phyloP scores from a whole-genome alignment of 1,140 invertebrate species.

The Episyrphus balteatus region DNA sequence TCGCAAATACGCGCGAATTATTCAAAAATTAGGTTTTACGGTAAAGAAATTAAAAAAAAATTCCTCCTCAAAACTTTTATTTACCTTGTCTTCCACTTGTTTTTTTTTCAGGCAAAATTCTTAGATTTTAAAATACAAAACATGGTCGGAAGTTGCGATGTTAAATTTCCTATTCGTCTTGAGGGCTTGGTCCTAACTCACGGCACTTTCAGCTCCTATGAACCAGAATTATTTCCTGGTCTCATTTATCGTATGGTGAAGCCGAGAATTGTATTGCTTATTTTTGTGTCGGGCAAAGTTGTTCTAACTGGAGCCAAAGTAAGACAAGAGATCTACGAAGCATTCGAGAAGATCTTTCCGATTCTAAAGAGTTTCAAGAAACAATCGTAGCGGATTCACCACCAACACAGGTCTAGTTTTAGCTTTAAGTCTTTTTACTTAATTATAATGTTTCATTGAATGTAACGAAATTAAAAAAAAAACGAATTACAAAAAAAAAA shows the following conservation, averaged over 20 bases:
- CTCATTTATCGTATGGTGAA: slow-evolving; percentile 99
- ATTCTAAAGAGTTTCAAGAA: slow-evolving; percentile 99
- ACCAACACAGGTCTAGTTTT: no score
- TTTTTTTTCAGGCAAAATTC: slow-evolving; percentile 81
- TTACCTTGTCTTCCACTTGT: slow-evolving; percentile 4
- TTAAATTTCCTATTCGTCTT: slow-evolving; percentile 96
- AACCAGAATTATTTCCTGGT: slow-evolving; percentile 93
- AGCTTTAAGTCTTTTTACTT: no score
- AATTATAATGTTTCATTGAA: no score
- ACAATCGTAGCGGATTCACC: slow-evolving; percentile 44
- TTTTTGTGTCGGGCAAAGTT: slow-evolving; percentile 98
- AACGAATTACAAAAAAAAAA: no score
- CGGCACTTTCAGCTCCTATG: slow-evolving; percentile 93
- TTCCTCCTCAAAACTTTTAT: background rate
- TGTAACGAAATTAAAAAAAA: no score
- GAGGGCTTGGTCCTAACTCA: slow-evolving; percentile 96
- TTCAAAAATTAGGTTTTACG: slow-evolving; percentile 95
- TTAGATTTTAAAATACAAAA: slow-evolving; percentile 99
- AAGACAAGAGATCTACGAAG: slow-evolving; percentile 96
- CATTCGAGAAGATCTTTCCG: slow-evolving; percentile 99
- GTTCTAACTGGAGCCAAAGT: slow-evolving; percentile 97
- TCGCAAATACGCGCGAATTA: slow-evolving; percentile 97
- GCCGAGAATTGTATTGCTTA: slow-evolving; percentile 95
- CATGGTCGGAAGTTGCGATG: slow-evolving; percentile 99
- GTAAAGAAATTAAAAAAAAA: slow-evolving; percentile 44